Conservation (phyloP, 2,113 vertebrate species). For the Anolis carolinensis region DNA sequence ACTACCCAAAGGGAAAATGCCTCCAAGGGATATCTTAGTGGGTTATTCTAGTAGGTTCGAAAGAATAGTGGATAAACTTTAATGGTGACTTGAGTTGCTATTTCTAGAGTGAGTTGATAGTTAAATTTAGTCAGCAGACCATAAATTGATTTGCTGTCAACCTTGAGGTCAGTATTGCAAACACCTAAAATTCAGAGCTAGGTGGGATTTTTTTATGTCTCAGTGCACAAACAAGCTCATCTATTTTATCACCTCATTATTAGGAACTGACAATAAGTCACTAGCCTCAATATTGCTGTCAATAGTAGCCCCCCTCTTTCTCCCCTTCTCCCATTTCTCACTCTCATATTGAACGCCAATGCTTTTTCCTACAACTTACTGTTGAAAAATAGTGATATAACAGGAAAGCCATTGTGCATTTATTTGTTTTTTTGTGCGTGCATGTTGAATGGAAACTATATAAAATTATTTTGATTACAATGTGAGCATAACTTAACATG, state of each 20-base stretch:
- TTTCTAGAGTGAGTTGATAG: neutral
- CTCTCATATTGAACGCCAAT: neutral
- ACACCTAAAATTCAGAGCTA: neutral
- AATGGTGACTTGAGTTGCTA: neutral
- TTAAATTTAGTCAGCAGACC: neutral
- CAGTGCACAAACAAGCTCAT: neutral
- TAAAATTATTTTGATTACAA: neutral
- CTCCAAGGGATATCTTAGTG: neutral
- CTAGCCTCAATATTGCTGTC: conserved; percentile 14
- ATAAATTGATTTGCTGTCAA: neutral
- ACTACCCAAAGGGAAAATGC: too few relatives aligned
- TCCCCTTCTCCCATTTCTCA: neutral
- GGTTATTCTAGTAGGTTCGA: neutral
- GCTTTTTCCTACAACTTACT: neutral
- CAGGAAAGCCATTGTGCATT: too few relatives aligned
- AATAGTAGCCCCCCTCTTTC: neutral
- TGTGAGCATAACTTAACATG: too few relatives aligned
- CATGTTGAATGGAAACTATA: neutral
- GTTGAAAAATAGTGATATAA: neutral
- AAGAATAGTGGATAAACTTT: neutral
- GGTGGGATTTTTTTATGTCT: neutral
- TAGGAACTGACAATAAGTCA: neutral
- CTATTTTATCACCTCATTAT: neutral
- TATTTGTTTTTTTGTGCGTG: too few relatives aligned
- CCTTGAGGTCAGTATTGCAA: neutral